Conservation (phyloP, 2,888 invertebrate species). For the Strigamia crassipes region DNA sequence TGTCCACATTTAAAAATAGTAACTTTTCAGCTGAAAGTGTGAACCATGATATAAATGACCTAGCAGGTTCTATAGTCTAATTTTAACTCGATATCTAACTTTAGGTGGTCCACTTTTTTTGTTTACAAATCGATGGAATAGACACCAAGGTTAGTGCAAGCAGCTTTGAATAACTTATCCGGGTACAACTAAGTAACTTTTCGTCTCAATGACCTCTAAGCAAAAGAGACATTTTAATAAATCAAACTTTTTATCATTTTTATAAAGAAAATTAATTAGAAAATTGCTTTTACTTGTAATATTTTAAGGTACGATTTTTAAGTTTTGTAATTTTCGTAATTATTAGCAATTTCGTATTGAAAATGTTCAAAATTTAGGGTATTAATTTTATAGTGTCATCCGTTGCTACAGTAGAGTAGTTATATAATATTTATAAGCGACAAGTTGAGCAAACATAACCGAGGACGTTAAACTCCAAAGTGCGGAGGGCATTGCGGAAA, state of each 20-base stretch:
- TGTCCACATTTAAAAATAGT: conserved; percentile 23
- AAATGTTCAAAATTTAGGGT: not conserved
- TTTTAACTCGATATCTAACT: conserved; percentile 17
- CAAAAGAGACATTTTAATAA: too few species aligned
- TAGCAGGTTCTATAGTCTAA: not conserved
- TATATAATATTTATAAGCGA: not conserved
- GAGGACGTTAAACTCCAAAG: too few species aligned
- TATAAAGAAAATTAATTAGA: too few species aligned
- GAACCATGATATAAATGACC: conserved; percentile 28
- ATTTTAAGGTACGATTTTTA: not conserved
- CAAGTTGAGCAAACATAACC: not conserved
- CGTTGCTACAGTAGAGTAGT: too few species aligned
- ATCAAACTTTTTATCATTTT: too few species aligned
- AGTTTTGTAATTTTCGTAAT: not conserved
- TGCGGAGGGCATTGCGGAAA: not conserved
- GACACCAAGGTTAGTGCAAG: not conserved
- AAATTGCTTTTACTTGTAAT: too few species aligned
- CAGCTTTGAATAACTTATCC: not conserved
- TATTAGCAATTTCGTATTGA: not conserved
- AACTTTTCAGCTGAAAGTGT: not conserved
- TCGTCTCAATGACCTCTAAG: not conserved
- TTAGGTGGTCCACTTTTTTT: not conserved
- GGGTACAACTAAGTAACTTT: not conserved
- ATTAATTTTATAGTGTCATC: too few species aligned
- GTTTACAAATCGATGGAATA: not conserved